Conservation (phyloP, 2,113 vertebrate species). For the Pycnonotus jocosus region DNA sequence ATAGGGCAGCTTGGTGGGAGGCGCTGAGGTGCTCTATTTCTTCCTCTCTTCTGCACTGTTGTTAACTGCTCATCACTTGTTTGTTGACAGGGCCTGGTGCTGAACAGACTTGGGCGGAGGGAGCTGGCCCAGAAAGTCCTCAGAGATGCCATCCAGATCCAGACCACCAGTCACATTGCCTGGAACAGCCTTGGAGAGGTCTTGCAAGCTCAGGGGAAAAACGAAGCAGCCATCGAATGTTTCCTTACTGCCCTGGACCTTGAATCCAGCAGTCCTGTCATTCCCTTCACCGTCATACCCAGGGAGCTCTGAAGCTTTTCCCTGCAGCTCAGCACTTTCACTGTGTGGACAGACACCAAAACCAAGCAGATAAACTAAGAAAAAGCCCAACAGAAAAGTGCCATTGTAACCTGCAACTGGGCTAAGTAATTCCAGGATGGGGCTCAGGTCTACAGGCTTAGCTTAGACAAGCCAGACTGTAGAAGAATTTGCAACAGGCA, state of each 20-base stretch:
- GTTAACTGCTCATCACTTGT: neutral
- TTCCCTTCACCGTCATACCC: slow-evolving; percentile 90
- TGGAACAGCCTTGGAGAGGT: slow-evolving; percentile 94
- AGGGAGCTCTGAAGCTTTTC: slow-evolving; percentile 81
- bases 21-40: neutral
- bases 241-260: slow-evolving; percentile 93
- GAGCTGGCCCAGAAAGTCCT: slow-evolving; percentile 91
- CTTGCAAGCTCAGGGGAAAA: slow-evolving; percentile 81
- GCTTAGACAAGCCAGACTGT: neutral
- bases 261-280: slow-evolving; percentile 90
- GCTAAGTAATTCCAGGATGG: neutral
- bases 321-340: neutral
- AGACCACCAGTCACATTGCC: slow-evolving; percentile 87
- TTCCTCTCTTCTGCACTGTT: neutral
- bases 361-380: neutral
- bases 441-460: neutral
- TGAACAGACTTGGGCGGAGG: slow-evolving; percentile 81
- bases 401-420: neutral
- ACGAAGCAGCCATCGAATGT: slow-evolving; percentile 86
- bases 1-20: rapidly evolving
- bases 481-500: neutral
- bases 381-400: neutral
- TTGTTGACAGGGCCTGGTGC: slow-evolving; percentile 81
- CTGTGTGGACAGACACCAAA: neutral
- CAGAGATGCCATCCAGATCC: slow-evolving; percentile 84